Conservation (phyloP, 1,140 invertebrate species). For the Temnothorax longispinosus region DNA sequence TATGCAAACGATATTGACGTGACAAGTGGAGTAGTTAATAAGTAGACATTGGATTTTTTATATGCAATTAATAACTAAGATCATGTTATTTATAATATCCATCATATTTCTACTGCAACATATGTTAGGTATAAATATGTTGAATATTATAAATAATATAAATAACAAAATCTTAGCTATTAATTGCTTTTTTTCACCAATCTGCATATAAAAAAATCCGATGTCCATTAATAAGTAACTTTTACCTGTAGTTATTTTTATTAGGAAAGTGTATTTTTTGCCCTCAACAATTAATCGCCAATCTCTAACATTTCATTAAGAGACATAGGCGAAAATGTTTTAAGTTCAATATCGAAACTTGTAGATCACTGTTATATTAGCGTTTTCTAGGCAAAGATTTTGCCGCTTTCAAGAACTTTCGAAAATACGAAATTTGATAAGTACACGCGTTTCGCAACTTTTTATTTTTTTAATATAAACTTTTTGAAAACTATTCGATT, state of each 20-base stretch:
- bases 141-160: too few relatives aligned
- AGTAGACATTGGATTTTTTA: background rate
- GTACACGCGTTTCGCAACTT: background rate
- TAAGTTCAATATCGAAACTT: background rate
- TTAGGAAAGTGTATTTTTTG: background rate
- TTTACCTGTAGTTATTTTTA: background rate
- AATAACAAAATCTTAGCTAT: too few relatives aligned
- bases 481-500: conserved; percentile 16
- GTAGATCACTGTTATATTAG: background rate
- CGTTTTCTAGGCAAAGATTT: background rate
- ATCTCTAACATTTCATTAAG: background rate
- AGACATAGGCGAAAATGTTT: background rate
- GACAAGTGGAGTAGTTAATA: background rate
- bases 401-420: background rate
- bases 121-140: too few relatives aligned
- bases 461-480: background rate
- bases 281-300: background rate
- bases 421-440: background rate
- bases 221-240: background rate
- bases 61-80: too few relatives aligned
- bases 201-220: too few relatives aligned
- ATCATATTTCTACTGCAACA: too few relatives aligned
- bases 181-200: too few relatives aligned
- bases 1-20: conserved; percentile 52
- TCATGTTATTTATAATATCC: too few relatives aligned